Evolutionary conservation across 2,888 invertebrate genomes (phyloP).

Genomic region (Ophion costatus): DNA sequence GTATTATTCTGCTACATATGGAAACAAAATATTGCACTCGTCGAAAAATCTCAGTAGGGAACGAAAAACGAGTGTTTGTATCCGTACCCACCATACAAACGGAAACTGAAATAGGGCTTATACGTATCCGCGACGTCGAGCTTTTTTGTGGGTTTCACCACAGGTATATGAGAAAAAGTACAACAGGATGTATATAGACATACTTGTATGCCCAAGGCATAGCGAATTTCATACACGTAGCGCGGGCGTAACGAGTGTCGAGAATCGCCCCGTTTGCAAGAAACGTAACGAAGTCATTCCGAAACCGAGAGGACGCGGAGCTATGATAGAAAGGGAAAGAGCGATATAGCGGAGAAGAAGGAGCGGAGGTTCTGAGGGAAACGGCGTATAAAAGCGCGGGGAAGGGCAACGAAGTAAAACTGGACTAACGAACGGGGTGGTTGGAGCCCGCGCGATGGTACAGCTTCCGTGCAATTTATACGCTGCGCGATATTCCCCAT

Average conservation of each 20-base stretch:
- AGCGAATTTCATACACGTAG: constrained; percentile 56
- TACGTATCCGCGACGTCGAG: constrained; percentile 9
- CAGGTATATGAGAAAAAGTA: constrained; percentile 12
- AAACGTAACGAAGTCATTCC: constrained; percentile 64
- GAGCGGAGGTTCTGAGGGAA: constrained; percentile 25
- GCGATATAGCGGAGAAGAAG: constrained; percentile 25
- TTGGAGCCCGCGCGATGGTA: constrained; percentile 36
- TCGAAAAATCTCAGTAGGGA: constrained; percentile 1
- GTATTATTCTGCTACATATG: neutral
- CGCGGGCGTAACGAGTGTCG: constrained; percentile 50
- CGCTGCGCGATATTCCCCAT: constrained; percentile 50
- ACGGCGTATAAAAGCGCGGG: constrained; percentile 30
- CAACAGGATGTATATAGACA: neutral
- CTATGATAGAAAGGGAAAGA: constrained; percentile 33
- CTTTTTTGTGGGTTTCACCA: constrained; percentile 1
- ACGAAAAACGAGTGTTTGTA: constrained; percentile 17
- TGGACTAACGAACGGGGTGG: constrained; percentile 56
- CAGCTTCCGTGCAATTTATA: constrained; percentile 52
- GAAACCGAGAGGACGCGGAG: constrained; percentile 58
- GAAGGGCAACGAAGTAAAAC: constrained; percentile 50
- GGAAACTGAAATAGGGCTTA: constrained; percentile 22
- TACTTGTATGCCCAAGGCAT: constrained; percentile 23
- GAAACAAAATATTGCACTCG: neutral
- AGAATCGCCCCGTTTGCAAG: constrained; percentile 57
- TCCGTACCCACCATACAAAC: neutral